Evolutionary conservation across 2,113 vertebrate genomes (phyloP).

Genomic region (Gobio gobio): DNA sequence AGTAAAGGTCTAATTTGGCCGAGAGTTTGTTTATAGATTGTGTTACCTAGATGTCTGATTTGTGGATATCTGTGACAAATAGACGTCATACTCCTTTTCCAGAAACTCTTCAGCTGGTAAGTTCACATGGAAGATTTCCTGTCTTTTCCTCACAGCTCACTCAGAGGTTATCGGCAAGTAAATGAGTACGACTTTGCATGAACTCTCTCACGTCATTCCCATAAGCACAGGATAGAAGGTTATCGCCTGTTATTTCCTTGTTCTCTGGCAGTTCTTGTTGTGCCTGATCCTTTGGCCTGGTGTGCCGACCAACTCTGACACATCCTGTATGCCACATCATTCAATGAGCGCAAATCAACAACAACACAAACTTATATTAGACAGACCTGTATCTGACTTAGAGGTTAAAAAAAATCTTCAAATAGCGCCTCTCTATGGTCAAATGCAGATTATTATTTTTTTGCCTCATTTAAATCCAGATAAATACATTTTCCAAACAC

Average conservation of each 20-base stretch:
- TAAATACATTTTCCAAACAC: background rate
- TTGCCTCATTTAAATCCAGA: background rate
- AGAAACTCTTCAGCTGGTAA: conserved; percentile 22
- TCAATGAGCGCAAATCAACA: background rate
- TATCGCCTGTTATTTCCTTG: conserved; percentile 47
- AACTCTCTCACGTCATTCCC: conserved; percentile 23
- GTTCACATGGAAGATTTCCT: background rate
- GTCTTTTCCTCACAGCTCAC: background rate
- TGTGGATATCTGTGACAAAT: background rate
- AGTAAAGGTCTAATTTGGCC: background rate
- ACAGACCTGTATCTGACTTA: background rate
- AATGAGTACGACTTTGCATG: background rate
- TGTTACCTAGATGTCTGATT: conserved; percentile 1
- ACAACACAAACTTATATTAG: background rate
- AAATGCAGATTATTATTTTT: background rate
- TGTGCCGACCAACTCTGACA: conserved; percentile 18
- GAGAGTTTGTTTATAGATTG: background rate
- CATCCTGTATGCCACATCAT: background rate
- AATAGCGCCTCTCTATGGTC: background rate
- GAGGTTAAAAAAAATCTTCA: background rate
- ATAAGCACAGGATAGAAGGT: conserved; percentile 35
- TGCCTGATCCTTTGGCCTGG: background rate
- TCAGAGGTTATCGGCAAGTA: conserved; percentile 10
- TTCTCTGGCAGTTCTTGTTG: conserved; percentile 5
- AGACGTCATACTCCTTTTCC: conserved; percentile 8